Percentiles rank a stretch among this genome's conserved stretches.
These are phyloP conservation scores for Forbesichthys papilliferus DNA, from an alignment of 2,113 vertebrate genomes.

Conservation along the genomic window DNA sequence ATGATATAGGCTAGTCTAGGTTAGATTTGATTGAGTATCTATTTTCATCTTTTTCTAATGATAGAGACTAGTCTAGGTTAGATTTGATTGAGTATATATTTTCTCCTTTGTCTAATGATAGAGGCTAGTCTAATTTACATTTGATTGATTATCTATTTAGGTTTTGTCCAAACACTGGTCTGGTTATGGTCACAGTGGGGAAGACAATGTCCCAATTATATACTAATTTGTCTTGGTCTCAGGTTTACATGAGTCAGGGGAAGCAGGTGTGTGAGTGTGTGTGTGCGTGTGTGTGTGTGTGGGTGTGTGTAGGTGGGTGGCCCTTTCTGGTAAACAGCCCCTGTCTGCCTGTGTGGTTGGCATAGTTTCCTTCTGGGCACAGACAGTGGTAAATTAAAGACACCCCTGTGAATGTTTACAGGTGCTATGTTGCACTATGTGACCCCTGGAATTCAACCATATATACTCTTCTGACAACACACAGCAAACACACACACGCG, in stretches of 20 bases:
- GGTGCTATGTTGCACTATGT: slow-evolving; percentile 34
- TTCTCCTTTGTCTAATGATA: too few species aligned
- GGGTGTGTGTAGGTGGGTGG: background rate
- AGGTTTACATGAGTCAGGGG: slow-evolving; percentile 26
- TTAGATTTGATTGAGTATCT: too few species aligned
- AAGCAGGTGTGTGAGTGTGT: slow-evolving; percentile 34
- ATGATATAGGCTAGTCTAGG: too few species aligned
- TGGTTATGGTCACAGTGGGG: slow-evolving; percentile 15
- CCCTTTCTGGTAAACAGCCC: background rate
- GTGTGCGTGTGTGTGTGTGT: slow-evolving; percentile 9
- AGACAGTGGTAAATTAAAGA: slow-evolving; percentile 42
- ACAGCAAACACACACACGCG: slow-evolving; percentile 4
- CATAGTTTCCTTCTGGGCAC: background rate
- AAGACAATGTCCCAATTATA: slow-evolving; percentile 42
- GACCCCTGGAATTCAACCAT: slow-evolving; percentile 26
- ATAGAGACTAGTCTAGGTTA: too few species aligned
- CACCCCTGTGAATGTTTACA: slow-evolving; percentile 34
- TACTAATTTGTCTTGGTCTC: slow-evolving; percentile 39
- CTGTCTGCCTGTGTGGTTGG: slow-evolving; percentile 8
- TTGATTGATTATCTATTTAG: too few species aligned
- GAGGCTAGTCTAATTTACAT: too few species aligned
- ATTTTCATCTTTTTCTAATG: too few species aligned
- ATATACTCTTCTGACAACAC: background rate
- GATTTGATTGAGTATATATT: too few species aligned
- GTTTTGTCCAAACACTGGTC: too few species aligned